These are phyloP conservation scores for Phyllotreta striolata DNA, from an alignment of 2,888 invertebrate genomes.

Conservation along the genomic window DNA sequence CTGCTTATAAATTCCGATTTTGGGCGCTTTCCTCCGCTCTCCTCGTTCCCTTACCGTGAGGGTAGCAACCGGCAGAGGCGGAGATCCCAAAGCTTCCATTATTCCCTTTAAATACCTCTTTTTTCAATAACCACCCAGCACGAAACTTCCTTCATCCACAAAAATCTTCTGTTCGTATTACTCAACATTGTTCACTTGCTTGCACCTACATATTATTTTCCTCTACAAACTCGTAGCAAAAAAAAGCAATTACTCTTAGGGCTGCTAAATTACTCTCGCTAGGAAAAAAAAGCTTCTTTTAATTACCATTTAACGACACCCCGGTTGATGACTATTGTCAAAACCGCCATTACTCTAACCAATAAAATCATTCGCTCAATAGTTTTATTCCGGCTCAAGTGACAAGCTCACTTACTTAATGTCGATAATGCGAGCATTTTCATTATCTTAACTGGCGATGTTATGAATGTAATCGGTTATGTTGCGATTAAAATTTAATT, in stretches of 20 bases:
- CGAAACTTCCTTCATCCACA: too few relatives aligned
- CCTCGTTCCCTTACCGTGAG: constrained; percentile 17
- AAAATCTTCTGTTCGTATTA: too few relatives aligned
- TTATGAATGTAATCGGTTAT: constrained; percentile 6
- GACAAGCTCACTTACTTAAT: constrained; percentile 41
- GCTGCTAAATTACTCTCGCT: too few relatives aligned
- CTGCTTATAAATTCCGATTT: constrained; percentile 66
- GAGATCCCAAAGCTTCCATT: background rate
- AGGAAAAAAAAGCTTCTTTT: constrained; percentile 38
- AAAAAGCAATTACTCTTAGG: too few relatives aligned
- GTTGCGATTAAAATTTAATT: background rate
- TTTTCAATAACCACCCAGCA: too few relatives aligned
- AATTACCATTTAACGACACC: constrained; percentile 61
- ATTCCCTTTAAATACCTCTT: too few relatives aligned
- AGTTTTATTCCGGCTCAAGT: constrained; percentile 51
- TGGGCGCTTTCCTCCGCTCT: constrained; percentile 41
- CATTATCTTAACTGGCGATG: constrained; percentile 43
- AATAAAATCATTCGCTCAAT: constrained; percentile 58
- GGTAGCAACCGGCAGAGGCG: constrained; percentile 18
- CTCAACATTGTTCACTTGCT: too few relatives aligned
- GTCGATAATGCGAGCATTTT: constrained; percentile 45
- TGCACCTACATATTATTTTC: too few relatives aligned
- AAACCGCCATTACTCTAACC: constrained; percentile 54
- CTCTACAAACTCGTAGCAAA: too few relatives aligned
- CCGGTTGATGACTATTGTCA: constrained; percentile 55